A percentile compares a stretch with the other conserved stretches of the same genome.
Evolutionary conservation across 1,140 invertebrate genomes (phyloP).

Genomic region (Mactra quadrangularis): DNA sequence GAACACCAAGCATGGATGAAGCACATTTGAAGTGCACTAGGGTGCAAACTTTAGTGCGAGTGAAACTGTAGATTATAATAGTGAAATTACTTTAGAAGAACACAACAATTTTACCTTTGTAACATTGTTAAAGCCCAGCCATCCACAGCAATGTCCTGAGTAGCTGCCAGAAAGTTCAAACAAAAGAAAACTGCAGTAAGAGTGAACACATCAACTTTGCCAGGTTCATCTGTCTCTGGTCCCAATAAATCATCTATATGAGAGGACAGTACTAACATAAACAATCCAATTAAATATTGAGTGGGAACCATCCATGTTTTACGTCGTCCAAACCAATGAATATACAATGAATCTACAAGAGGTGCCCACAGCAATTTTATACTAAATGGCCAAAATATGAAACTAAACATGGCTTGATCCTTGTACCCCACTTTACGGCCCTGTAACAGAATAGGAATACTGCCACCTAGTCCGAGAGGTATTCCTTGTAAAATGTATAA

Average conservation of each 20-base stretch:
- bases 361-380: slow-evolving; percentile 99
- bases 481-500: slow-evolving; percentile 97
- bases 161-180: slow-evolving; percentile 98
- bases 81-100: too few species aligned
- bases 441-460: slow-evolving; percentile 97
- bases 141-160: slow-evolving; percentile 99
- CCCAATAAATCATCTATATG: slow-evolving; percentile 72
- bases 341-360: slow-evolving; percentile 96
- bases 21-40: too few species aligned
- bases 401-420: slow-evolving; percentile 97
- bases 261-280: slow-evolving; percentile 79
- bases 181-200: slow-evolving; percentile 95
- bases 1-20: too few species aligned
- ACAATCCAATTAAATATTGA: slow-evolving; percentile 89
- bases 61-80: too few species aligned
- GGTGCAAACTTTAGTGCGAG: too few species aligned
- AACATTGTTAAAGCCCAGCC: slow-evolving; percentile 99
- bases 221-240: slow-evolving; percentile 58
- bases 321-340: slow-evolving; percentile 92
- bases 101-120: slow-evolving; percentile 88
- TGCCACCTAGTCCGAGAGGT: slow-evolving; percentile 95
- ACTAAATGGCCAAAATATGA: slow-evolving; percentile 98
- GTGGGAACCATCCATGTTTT: slow-evolving; percentile 99
- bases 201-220: slow-evolving; percentile 90
- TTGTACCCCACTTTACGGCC: slow-evolving; percentile 88